Evolutionary conservation across 2,888 invertebrate genomes (phyloP), one percentile per base, ranked within the genome.

Genomic region (Periphyllus acericola): DNA sequence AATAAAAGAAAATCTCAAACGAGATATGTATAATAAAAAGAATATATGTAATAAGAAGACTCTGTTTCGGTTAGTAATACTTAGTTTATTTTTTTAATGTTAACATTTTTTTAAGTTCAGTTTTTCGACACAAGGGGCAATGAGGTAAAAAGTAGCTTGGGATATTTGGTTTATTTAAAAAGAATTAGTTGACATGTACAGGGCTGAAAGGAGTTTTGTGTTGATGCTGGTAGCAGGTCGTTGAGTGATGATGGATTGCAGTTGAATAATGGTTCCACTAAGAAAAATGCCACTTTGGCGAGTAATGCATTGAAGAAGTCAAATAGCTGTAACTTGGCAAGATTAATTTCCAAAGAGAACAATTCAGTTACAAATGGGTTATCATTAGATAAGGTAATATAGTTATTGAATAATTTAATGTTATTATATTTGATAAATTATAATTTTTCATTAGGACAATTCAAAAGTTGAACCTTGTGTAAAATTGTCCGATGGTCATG

Each of bases 211-310:
- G 76, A 25, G 46, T 85, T 85, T 85, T 85, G 85, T 85, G 76
- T 78, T 85, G 85, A 78, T 85, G 85, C 85, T 78, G 85, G 85
- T 85, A 85, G 85, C 85, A 85, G 85, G 85, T 85, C 68, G 46
- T 78, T 85, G 34, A 78, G 78, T 29, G 76, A 85, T 78, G 52
- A 85, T 85, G 78, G 76, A 78, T 78, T 78, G 78, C 78, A n/a
- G 25, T 2, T 32, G 19, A 75, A 40, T 52, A 9, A 34, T 36
- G n/a, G 11, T 21, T 11, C 1, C 1, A n/a, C 0, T 29, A 68
- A 78, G 46, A 46, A n/a, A 66, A 46, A 85, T 68, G 66, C 11
- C 46, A 34, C 17, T n/a, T 17, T 68, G 34, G 32, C 32, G 32
- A 34, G 25, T 32, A 68, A 52, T 34, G 29, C 25, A 46, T 78